Evolutionary conservation across 2,797 vertebrate genomes (phyloP).

Genomic region (Chaetophractus vellerosus): DNA sequence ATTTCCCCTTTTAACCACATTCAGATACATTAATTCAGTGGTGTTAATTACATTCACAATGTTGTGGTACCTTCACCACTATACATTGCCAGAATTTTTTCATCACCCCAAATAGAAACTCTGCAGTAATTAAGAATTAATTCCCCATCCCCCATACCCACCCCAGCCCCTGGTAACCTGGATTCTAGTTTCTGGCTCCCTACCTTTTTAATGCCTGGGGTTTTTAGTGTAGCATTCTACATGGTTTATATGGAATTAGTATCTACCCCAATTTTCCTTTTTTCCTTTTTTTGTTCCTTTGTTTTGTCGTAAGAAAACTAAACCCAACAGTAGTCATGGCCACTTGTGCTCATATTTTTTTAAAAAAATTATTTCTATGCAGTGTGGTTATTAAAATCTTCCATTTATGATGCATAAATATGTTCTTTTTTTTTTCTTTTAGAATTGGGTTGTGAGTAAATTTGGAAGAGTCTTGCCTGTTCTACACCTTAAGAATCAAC

Average conservation of each 20-base stretch:
- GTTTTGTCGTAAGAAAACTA: slow-evolving; percentile 49
- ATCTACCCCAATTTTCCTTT: not conserved
- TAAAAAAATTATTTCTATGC: not conserved
- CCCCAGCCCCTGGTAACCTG: no score
- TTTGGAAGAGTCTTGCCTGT: slow-evolving; percentile 96
- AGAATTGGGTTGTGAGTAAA: slow-evolving; percentile 98
- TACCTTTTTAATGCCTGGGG: not conserved
- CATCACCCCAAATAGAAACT: no score
- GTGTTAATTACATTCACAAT: no score
- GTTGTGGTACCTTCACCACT: no score
- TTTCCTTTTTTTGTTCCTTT: not conserved
- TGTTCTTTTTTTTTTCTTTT: slow-evolving; percentile 68
- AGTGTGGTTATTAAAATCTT: not conserved
- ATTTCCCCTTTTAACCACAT: no score
- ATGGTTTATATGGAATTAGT: not conserved
- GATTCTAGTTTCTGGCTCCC: no score
- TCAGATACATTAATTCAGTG: no score
- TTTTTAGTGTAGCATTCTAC: not conserved
- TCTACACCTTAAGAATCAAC: slow-evolving; percentile 92
- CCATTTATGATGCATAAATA: slow-evolving; percentile 28
- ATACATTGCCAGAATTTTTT: no score
- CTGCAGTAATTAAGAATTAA: no score
- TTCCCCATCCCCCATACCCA: no score
- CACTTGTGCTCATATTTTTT: not conserved
- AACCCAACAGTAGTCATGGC: not conserved